A percentile compares a stretch with the other conserved stretches of the same genome.
phyloP scores from a whole-genome alignment of 1,140 invertebrate species.

The Akabosia matsudoensis region DNA sequence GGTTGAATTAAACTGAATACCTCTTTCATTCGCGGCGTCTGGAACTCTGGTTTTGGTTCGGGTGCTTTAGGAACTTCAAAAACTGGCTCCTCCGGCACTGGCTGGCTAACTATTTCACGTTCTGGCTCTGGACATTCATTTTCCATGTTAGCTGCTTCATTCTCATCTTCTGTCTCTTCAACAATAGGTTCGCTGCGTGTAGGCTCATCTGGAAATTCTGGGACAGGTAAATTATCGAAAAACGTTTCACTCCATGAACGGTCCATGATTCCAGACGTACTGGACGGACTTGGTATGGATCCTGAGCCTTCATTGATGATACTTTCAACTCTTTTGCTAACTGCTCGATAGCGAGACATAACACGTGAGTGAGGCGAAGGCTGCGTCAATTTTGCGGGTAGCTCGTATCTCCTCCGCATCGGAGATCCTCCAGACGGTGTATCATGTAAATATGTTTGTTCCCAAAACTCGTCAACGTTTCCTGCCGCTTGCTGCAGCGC shows the following conservation, averaged over 20 bases:
- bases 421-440: slow-evolving; percentile 57
- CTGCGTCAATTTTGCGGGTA: slow-evolving; percentile 58
- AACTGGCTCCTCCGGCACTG: too few relatives aligned
- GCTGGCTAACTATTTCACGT: too few relatives aligned
- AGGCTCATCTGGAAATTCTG: too few relatives aligned
- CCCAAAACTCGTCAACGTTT: slow-evolving; percentile 38
- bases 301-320: background rate
- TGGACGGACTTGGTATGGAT: too few relatives aligned
- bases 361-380: slow-evolving; percentile 69
- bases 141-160: too few relatives aligned
- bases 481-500: slow-evolving; percentile 8
- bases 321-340: background rate
- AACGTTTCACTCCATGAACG: background rate
- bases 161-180: too few relatives aligned
- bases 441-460: slow-evolving; percentile 39
- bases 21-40: too few relatives aligned
- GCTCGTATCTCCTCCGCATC: slow-evolving; percentile 59
- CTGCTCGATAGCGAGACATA: slow-evolving; percentile 57
- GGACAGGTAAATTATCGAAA: background rate
- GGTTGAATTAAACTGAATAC: too few relatives aligned
- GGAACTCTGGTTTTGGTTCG: too few relatives aligned
- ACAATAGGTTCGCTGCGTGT: too few relatives aligned
- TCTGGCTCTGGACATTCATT: too few relatives aligned
- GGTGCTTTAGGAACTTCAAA: too few relatives aligned
- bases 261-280: background rate